These are phyloP conservation scores for Danio aesculapii DNA, from an alignment of 2,797 vertebrate species.

Conservation along the genomic window DNA sequence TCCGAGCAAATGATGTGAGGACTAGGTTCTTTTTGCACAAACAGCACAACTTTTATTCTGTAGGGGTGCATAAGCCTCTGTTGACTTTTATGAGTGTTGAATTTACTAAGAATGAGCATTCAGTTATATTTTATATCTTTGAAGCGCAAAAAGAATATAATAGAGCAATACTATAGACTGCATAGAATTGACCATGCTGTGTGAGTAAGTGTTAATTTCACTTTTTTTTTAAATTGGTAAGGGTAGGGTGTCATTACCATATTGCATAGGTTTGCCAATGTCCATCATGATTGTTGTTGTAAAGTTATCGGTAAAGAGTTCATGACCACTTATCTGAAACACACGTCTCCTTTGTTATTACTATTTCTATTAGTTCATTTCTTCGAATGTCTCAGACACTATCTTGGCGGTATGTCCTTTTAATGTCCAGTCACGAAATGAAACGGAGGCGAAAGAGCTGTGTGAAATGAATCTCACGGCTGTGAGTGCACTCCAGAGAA, in stretches of 20 bases:
- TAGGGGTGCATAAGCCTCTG: not conserved
- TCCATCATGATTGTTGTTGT: not conserved
- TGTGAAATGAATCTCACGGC: conserved; percentile 6
- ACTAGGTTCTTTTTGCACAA: not conserved
- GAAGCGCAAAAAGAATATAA: not conserved
- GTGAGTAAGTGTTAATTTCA: not conserved
- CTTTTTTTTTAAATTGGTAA: too few species aligned
- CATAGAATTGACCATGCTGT: not conserved
- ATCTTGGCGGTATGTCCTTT: not conserved
- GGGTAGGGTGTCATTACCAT: too few species aligned
- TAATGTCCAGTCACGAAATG: conserved; percentile 30
- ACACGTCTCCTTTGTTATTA: not conserved
- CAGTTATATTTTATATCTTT: not conserved
- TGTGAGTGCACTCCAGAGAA: conserved; percentile 11
- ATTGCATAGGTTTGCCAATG: not conserved
- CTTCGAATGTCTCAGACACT: conserved; percentile 1
- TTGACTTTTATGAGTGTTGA: not conserved
- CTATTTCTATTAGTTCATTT: not conserved
- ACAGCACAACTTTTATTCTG: not conserved
- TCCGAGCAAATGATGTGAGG: not conserved
- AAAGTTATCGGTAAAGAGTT: not conserved
- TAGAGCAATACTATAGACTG: not conserved
- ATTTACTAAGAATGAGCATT: not conserved
- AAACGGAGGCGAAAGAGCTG: conserved; percentile 4
- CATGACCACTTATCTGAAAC: not conserved